Percentiles rank a stretch among this genome's conserved stretches.
These are phyloP conservation scores for Verasper variegatus DNA, from an alignment of 2,113 vertebrate species.

Conservation along the genomic window DNA sequence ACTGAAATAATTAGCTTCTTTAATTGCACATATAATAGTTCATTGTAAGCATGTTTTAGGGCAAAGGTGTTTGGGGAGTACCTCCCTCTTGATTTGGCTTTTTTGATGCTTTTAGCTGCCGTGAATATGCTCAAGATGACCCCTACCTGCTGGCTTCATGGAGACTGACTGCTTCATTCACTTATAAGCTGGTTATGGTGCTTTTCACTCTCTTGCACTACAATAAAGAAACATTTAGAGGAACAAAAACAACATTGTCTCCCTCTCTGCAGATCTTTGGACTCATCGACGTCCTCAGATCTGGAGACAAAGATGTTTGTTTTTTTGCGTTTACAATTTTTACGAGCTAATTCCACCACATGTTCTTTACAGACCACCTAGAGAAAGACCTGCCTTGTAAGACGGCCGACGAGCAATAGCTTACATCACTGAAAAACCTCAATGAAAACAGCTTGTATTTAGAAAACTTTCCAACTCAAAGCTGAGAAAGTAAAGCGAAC, in stretches of 20 bases:
- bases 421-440: slow-evolving; percentile 59
- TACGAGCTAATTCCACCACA: slow-evolving; percentile 57
- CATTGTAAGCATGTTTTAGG: slow-evolving; percentile 7
- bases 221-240: slow-evolving; percentile 61
- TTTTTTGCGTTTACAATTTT: slow-evolving; percentile 31
- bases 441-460: slow-evolving; percentile 67
- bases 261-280: slow-evolving; percentile 73
- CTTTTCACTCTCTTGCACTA: slow-evolving; percentile 42
- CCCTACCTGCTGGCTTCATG: slow-evolving; percentile 17
- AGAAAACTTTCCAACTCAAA: slow-evolving; percentile 87
- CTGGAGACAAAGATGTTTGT: slow-evolving; percentile 82
- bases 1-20: not conserved
- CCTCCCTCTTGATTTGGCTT: slow-evolving; percentile 35
- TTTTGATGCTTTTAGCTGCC: slow-evolving; percentile 27
- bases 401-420: slow-evolving; percentile 73
- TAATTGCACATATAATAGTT: not conserved
- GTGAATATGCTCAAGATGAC: slow-evolving; percentile 3
- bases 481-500: slow-evolving; percentile 69
- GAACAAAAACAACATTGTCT: slow-evolving; percentile 63
- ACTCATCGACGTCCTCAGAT: slow-evolving; percentile 80
- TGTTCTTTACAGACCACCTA: slow-evolving; percentile 79
- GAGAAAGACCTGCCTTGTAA: slow-evolving; percentile 81
- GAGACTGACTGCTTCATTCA: slow-evolving; percentile 72
- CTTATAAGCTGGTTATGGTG: slow-evolving; percentile 73
- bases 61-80: not conserved